Percentiles rank a stretch among this genome's conserved stretches.
These are phyloP conservation scores for Enteromius viviparus DNA, from an alignment of 2,797 vertebrate species.

Conservation along the genomic window DNA sequence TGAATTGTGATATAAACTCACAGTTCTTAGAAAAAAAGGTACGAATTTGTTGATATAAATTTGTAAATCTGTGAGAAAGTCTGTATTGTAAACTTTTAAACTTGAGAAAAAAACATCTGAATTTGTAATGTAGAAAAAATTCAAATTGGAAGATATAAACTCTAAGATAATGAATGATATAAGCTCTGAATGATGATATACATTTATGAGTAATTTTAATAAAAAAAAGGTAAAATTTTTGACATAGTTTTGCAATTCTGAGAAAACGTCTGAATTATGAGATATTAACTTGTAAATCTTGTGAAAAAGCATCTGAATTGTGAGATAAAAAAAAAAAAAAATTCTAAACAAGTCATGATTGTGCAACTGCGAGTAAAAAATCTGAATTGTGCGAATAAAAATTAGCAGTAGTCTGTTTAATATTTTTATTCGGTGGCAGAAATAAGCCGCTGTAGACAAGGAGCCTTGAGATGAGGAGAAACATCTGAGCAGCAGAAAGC, in stretches of 20 bases:
- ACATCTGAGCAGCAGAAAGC: background rate
- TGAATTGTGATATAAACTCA: background rate
- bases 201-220: too few species aligned
- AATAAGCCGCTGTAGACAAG: background rate
- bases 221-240: too few species aligned
- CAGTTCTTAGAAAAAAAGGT: background rate
- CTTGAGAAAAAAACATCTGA: background rate
- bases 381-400: too few species aligned
- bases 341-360: background rate
- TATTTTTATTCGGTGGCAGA: background rate
- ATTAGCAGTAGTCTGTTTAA: background rate
- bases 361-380: background rate
- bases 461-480: background rate
- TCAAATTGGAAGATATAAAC: too few species aligned
- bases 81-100: background rate
- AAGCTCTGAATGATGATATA: too few species aligned
- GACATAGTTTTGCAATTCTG: background rate
- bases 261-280: background rate
- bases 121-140: too few species aligned
- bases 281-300: background rate
- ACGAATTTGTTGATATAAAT: rapidly evolving
- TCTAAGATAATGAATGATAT: too few species aligned
- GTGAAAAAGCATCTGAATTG: background rate
- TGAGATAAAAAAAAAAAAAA: background rate
- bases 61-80: background rate